Conservation (phyloP, 2,888 invertebrate species). For the Mystacides longicornis region DNA sequence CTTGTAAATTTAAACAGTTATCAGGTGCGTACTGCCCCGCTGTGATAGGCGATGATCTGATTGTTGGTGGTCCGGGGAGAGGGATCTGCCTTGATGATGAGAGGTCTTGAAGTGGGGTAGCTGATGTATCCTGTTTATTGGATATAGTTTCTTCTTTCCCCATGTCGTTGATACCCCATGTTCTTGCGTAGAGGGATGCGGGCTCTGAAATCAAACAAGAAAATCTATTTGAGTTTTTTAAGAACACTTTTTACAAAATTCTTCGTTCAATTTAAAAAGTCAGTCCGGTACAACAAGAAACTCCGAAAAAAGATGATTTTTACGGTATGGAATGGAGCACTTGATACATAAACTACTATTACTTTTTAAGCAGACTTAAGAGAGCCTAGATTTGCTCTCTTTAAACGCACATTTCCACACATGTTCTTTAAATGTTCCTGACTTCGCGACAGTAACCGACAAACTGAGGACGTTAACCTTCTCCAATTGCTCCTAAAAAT, state of each 20-base stretch:
- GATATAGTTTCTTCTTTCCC: neutral
- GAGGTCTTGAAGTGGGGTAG: slow-evolving; percentile 13
- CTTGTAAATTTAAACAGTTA: slow-evolving; percentile 63
- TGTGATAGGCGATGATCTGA: neutral
- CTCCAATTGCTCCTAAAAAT: no score
- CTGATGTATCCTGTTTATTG: neutral
- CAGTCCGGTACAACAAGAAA: no score
- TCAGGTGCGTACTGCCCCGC: slow-evolving; percentile 15
- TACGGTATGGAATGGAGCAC: no score
- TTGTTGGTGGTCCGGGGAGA: neutral
- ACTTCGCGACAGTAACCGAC: no score
- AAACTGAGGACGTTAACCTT: no score
- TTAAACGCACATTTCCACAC: no score
- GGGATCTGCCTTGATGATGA: neutral
- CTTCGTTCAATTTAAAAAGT: neutral
- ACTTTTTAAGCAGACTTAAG: no score
- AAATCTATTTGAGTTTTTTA: neutral
- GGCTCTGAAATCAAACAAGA: slow-evolving; percentile 15
- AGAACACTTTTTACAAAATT: neutral
- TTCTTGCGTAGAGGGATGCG: slow-evolving; percentile 21
- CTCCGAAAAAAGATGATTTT: no score
- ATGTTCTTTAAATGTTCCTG: no score
- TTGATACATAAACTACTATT: no score
- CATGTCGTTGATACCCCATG: slow-evolving; percentile 18
- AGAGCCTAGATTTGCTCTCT: no score